Percentiles rank a stretch among this genome's conserved stretches.
phyloP scores from a whole-genome alignment of 2,797 vertebrate species.

The Perdix hodgsoniae region DNA sequence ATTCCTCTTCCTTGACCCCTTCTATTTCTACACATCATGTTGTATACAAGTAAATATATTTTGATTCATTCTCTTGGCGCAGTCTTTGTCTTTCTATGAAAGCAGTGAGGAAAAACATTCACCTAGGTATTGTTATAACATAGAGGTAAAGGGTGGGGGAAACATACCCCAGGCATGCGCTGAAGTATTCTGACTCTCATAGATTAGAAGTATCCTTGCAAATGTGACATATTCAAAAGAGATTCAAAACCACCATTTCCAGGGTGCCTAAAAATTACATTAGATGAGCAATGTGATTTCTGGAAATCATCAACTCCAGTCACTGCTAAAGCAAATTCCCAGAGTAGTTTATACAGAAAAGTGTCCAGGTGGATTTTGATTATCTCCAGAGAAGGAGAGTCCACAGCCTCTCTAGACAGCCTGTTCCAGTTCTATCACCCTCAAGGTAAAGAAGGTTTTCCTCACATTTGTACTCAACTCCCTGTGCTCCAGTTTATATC shows the following conservation, averaged over 20 bases:
- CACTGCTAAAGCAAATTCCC: too few species aligned
- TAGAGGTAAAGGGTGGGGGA: neutral
- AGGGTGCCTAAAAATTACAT: conserved; percentile 9
- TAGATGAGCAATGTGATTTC: conserved; percentile 18
- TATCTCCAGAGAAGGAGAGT: too few species aligned
- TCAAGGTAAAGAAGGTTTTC: too few species aligned
- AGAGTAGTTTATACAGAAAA: too few species aligned
- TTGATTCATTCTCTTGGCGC: neutral
- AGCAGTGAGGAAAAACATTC: neutral
- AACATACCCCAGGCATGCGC: neutral
- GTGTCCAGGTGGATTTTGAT: too few species aligned
- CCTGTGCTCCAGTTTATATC: too few species aligned
- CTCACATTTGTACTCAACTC: too few species aligned
- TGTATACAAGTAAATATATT: neutral
- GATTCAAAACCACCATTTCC: conserved; percentile 36
- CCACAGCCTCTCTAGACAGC: too few species aligned
- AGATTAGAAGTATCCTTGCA: neutral
- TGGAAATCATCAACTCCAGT: too few species aligned
- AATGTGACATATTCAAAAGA: conserved; percentile 23
- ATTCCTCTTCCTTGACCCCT: neutral
- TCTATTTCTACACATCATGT: neutral
- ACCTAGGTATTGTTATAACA: neutral
- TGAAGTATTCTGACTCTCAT: neutral
- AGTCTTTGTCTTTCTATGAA: neutral
- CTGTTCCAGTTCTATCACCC: too few species aligned